Conservation (phyloP, 2,797 vertebrate species). For the Kryptolebias ocellatus region DNA sequence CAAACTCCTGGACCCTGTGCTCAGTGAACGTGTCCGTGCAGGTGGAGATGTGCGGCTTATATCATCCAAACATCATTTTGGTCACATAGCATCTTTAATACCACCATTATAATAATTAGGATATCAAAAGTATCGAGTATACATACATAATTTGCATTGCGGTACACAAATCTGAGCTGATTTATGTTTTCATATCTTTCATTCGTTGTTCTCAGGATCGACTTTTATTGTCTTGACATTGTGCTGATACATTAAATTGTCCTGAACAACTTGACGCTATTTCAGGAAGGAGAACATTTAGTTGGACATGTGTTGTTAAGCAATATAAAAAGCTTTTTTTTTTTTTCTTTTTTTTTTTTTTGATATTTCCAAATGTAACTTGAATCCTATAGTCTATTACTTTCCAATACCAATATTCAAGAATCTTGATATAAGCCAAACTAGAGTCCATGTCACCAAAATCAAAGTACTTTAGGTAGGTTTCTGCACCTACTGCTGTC, state of each 20-base stretch:
- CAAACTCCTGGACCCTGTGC: neutral
- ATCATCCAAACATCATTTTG: constrained; percentile 67
- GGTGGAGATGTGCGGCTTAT: constrained; percentile 42
- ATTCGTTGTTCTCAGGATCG: constrained; percentile 75
- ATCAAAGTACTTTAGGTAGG: constrained; percentile 73
- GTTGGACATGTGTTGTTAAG: constrained; percentile 81
- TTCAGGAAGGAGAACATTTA: constrained; percentile 83
- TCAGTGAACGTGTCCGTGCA: constrained; percentile 7
- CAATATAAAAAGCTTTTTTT: constrained; percentile 78
- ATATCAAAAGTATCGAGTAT: constrained; percentile 85
- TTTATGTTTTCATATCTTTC: constrained; percentile 80
- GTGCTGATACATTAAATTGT: constrained; percentile 80
- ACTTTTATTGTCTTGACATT: constrained; percentile 79
- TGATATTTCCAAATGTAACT: constrained; percentile 83
- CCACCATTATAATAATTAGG: constrained; percentile 85
- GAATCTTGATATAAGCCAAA: constrained; percentile 81
- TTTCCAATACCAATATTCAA: constrained; percentile 83
- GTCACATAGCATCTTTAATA: constrained; percentile 86
- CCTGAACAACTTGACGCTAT: constrained; percentile 76
- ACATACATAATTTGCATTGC: constrained; percentile 85
- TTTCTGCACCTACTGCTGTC: constrained; percentile 64
- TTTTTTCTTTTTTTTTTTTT: constrained; percentile 72
- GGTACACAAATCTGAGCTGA: constrained; percentile 81
- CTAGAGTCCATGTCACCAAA: constrained; percentile 80
- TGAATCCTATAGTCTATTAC: constrained; percentile 83